Base-by-base conservation (phyloP, 2,888 invertebrate genomes). In the Lepetodrilus schrolli region DNA sequence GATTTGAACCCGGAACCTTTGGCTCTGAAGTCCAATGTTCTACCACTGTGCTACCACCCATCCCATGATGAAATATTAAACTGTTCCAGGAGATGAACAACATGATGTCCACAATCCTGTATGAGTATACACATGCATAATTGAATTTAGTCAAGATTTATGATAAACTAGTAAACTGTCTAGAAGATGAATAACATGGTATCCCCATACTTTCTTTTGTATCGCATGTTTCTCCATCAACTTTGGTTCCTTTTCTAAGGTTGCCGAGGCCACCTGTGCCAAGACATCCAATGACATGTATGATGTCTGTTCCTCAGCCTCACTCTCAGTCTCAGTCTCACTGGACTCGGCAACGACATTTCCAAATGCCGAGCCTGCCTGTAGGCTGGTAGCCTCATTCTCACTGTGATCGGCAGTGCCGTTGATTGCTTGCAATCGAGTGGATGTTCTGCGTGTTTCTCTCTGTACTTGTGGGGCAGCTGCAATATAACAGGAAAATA, bases 201-300 rank as follows among this genome's bases (percentile, higher is more conserved):
- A n/a, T n/a, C n/a, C n/a, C 17, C 3, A 37, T 30, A 58, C 58
- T 34, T 58, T 58, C n/a, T 58, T 58, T 10, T 26, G 58, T n/a
- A 34, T 58, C 7, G 17, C 30, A 8, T 23, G 30, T 17, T 58
- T 58, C 34, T 30, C 58, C 20, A 21, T 23, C 47, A 74, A 69
- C 50, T 76, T 78, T 23, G 84, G 83, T 71, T 88, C 86, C 51
- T 83, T 87, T 74, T 85, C 80, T 4, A 92, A 84, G 0, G 92
- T 92, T 74, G 91, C 92, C 1, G 92, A 91, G n/a, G 93, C 93
- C 21, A 93, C 92, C 84, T 92, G 92, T 10, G 93, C 92, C 75
- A 93, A 84, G 88, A 93, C 92, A 82, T 92, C 92, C 74, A 93
- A 81, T 1, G 86, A 84, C 68, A 68, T 68, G 21, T 68, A 68